Base-by-base conservation (phyloP, 2,888 invertebrate species). In the Macrophya annulata region DNA sequence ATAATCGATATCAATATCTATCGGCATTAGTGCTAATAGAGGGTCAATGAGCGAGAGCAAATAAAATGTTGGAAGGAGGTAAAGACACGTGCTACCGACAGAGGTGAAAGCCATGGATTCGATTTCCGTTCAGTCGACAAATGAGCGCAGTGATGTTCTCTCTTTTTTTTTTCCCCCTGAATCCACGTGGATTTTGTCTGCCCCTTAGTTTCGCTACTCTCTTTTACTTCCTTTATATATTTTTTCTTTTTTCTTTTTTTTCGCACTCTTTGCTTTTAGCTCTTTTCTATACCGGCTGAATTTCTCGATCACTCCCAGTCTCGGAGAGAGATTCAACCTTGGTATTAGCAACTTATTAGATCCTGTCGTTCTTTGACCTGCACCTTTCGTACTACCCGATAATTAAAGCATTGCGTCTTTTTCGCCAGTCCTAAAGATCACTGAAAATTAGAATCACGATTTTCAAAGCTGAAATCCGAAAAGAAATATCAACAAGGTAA, bases 1-100 rank as follows among this genome's bases (percentile, higher is more conserved):
- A 77, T 85, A 85, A 85, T 85, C 77, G 65, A 85, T 59, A 77
- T 85, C 65, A 68, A 77, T 77, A 65, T 72, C 85, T 59, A 65
- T 48, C 77, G 77, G 43, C 68, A 85, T 77, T 85, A 76, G 65
- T 55, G 85, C 59, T 77, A 65, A 85, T 77, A 79, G 77, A 65
- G 17, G 68, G 62, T 65, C 65, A 65, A 79, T 48, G 85, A 71
- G 48, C 37, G 55, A 51, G 84, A 84, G 74, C 43, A 45, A 72
- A 62, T 59, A 79, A 79, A 79, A 77, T 45, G 21, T 37, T 17
- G 37, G 10, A 21, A 48, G 59, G 17, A 45, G 17, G 31, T 48
- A 84, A 55, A 72, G 84, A 84, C 74, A 84, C 59, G 59, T 76
- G 79, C 43, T 45, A 17, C 37, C 83, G 68, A 71, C 83, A 71